Evolutionary conservation across 1,140 invertebrate species (phyloP), one percentile per base, ranked within the genome.

Genomic region (Andricus grossulariae): DNA sequence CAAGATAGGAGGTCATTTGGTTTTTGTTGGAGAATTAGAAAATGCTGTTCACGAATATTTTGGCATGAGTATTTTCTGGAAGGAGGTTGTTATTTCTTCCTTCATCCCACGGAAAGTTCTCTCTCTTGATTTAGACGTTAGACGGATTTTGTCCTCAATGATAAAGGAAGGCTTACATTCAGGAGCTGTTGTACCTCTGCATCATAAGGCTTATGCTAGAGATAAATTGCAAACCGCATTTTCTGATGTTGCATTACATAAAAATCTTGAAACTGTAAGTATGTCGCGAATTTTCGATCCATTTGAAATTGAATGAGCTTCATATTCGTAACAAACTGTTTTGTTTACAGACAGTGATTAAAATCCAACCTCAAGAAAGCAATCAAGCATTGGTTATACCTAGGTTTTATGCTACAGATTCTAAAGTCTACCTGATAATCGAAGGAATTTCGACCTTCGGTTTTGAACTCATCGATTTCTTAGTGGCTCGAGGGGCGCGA

Each of bases 391-490:
- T 55, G 8, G 74, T 74, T 15, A 21, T 72, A 8, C 79, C 77
- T 15, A 72, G 70, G 66, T 73, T 80, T 11, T 75, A 90, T 21
- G 90, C 90, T 8, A 52, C n/a, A 1, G 15, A 45, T 3, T 74
- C 45, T 0, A 81, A 83, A 74, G 52, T 74, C 6, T 94, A 94
- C 80, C 84, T 95, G 82, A 94, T 39, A 16, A 76, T 80, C 12
- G 49, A 78, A 7, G 73, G 78, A 75, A 91, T 98, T 0, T 97
- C 97, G 45, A 97, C 97, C 2, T 97, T 99, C 88, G 97, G 97
- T 50, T 91, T 99, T n/a, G 97, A 99, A 88, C 87, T 99, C 66
- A 94, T 94, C 3, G 95, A 97, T 86, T 98, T 97, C 97, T 91
- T 98, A 76, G 93, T 97, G 15, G 86, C 95, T 45, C 92, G 97